Evolutionary conservation across 2,113 vertebrate species (phyloP), one percentile per base, ranked within the genome.

Genomic region (Abramis brama): DNA sequence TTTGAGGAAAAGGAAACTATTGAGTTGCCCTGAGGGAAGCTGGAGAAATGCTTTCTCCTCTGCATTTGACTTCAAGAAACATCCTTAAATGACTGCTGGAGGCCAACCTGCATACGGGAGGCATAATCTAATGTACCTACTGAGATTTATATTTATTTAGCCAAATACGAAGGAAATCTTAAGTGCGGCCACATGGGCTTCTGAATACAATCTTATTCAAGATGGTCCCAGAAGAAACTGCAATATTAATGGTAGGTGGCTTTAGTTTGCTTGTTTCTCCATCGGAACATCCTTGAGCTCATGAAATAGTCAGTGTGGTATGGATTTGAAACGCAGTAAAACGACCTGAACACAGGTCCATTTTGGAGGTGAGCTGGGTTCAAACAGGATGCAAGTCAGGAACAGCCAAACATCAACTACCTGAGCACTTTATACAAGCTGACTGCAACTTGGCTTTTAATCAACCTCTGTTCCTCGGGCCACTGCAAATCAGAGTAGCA

Each of bases 1-100:
- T 94, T 94, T 93, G 90, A 70, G 90, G 91, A 93, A 90, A 94
- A 89, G 91, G 92, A 94, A 90, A 92, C 91, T 90, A 93, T 93
- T 93, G 93, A 92, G 89, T 82, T 86, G 45, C 90, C 89, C 90
- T 85, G 81, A 77, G 86, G 91, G 91, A 89, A 92, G 89, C 70
- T 71, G 88, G 68, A 91, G 90, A 93, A 93, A 92, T 81, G 87
- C 77, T 90, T 90, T 77, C 88, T 90, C 75, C 47, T 21, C 73
- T 47, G 68, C 39, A 45, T 71, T 78, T 83, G 50, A 85, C 82
- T 75, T 50, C 57, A 9, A 52, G 83, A 85, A 81, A 30, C 82
- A 87, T 87, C 83, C 47, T 75, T 36, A 81, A 19, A 90, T 30
- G 86, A 83, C 83, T 88, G 21, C 75, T 23, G 30, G 59, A 79